These are phyloP conservation scores for Genyomyrus donnyi DNA, from an alignment of 2,113 vertebrate species.

Conservation along the genomic window DNA sequence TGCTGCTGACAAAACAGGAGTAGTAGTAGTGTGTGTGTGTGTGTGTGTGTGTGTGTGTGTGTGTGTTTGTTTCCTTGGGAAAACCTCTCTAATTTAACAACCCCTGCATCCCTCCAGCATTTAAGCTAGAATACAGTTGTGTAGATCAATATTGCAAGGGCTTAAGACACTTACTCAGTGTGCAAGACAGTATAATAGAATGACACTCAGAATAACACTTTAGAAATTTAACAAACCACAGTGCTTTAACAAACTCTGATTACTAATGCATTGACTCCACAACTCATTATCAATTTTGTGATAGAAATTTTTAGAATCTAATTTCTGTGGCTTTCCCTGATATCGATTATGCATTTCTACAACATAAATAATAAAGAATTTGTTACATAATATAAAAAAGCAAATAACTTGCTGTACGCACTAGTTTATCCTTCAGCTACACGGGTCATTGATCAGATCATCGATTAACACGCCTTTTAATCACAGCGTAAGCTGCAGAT, in stretches of 20 bases:
- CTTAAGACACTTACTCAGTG: neutral
- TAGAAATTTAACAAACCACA: neutral
- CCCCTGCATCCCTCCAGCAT: neutral
- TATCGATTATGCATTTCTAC: neutral
- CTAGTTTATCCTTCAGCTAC: neutral
- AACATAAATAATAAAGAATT: slow-evolving; percentile 13
- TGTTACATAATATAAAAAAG: slow-evolving; percentile 15
- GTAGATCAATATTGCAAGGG: neutral
- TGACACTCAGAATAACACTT: neutral
- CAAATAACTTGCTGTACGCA: neutral
- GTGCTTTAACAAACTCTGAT: neutral
- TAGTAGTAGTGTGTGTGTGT: neutral
- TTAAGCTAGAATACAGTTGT: neutral
- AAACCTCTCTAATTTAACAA: neutral
- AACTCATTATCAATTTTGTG: slow-evolving; percentile 9
- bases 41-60: neutral
- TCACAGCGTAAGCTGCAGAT: neutral
- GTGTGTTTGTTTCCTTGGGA: neutral
- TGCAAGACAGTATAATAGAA: neutral
- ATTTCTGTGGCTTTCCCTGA: neutral
- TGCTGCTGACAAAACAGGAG: neutral
- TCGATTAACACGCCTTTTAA: slow-evolving; percentile 13
- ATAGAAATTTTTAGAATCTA: slow-evolving; percentile 8
- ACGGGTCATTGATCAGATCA: neutral
- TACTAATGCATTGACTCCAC: slow-evolving; percentile 8